Evolutionary conservation across 2,113 vertebrate species (phyloP).

Genomic region (Aleadryas rufinucha): DNA sequence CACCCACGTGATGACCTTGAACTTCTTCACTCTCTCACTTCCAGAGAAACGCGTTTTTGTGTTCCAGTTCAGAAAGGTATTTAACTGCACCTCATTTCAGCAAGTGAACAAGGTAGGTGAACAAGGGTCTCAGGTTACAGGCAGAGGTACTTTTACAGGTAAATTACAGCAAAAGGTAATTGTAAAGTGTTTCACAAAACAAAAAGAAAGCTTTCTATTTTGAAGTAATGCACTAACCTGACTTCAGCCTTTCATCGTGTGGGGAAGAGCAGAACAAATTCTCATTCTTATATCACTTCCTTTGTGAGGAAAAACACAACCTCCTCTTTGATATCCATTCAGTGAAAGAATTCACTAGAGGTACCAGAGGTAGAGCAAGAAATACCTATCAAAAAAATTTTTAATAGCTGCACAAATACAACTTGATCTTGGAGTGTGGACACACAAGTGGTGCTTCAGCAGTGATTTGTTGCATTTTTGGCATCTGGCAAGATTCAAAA

Average conservation of each 20-base stretch:
- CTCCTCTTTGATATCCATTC: not conserved
- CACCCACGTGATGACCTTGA: not conserved
- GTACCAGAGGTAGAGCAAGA: not conserved
- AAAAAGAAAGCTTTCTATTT: constrained; percentile 24
- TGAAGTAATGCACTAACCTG: not conserved
- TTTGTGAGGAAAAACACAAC: not conserved
- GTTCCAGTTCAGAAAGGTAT: not conserved
- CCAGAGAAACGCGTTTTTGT: not conserved
- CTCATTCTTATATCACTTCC: not conserved
- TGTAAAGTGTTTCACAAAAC: constrained; percentile 9
- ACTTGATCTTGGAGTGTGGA: not conserved
- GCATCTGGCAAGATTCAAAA: not conserved
- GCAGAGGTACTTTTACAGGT: constrained; percentile 18
- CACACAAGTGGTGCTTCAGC: rapidly evolving
- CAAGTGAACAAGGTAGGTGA: not conserved
- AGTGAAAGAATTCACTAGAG: not conserved
- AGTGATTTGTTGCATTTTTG: not conserved
- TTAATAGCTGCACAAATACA: not conserved
- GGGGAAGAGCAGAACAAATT: not conserved
- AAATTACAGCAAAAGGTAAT: constrained; percentile 33
- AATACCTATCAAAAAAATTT: not conserved
- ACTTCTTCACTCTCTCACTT: not conserved
- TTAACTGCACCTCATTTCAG: constrained; percentile 1
- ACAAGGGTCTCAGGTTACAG: constrained; percentile 4
- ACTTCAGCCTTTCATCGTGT: not conserved